Evolutionary conservation across 2,797 vertebrate genomes (phyloP), one percentile per base, ranked within the genome.

Genomic region (Scarus forsteni): DNA sequence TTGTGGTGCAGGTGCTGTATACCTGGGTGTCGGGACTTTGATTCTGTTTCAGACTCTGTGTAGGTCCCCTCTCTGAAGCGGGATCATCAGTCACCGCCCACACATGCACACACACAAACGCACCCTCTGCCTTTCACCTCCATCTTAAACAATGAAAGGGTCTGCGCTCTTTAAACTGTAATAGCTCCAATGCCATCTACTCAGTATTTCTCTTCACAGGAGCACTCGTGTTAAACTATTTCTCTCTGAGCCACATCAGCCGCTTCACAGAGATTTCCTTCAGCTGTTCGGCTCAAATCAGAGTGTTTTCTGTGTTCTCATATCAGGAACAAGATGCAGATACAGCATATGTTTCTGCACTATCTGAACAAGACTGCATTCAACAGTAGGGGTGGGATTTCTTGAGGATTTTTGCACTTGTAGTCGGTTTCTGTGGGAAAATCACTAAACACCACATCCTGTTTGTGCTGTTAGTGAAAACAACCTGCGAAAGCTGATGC

Each of bases 71-170:
- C 80, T 89, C 73, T 88, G 83, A 85, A 85, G 82, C 85, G 59
- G 73, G 70, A 87, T 90, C 91, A 92, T 93, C 91, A 86, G 81
- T 93, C 91, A 92, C 90, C 90, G 5, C 90, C 91, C 82, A 88
- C 85, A 63, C 81, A 74, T 73, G 60, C 55, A 3, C 46, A 39
- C 66, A 77, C 27, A 27, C 27, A 27, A 27, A 54, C 73, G 27
- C 54, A 48, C 60, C 9, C 40, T 38, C 55, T 62, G 71, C 65
- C 61, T 84, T 79, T 88, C 84, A 79, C 88, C 81, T 87, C 85
- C 80, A 86, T 86, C 79, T 86, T 84, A 83, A 89, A 90, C 88
- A 90, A 92, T 89, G 80, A 88, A 85, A 84, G 56, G 64, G 61
- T 84, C 75, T 16, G 68, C 73, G 79, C 64, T 85, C 70, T 72